Evolutionary conservation across 1,140 invertebrate genomes (phyloP), one percentile per base, ranked within the genome.

Genomic region (Teleogryllus occipitalis): DNA sequence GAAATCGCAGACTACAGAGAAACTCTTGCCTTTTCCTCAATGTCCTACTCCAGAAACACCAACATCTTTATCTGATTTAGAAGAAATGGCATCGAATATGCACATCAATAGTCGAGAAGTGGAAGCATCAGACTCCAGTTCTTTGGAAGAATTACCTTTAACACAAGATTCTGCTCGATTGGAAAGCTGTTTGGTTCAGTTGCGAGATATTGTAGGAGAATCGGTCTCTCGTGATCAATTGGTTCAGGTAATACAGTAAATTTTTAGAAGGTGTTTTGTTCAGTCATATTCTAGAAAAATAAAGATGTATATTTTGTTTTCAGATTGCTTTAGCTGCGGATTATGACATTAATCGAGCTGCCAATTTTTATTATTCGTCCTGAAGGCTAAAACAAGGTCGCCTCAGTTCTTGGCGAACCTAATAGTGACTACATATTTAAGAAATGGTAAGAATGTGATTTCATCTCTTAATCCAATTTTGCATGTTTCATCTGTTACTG

Each of bases 341-440:
- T 82, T 91, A 88, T 82, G 89, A 91, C 83, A 83, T 89, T 39
- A 90, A 90, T 82, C 82, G 90, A 81, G 90, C 90, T 12, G 86
- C 90, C 54, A 91, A 91, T 83, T 90, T 87, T 83, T 89, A 86
- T 82, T 87, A 86, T 81, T 82, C 79, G 76, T 80, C 75, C 79
- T 80, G 79, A 80, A 80, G 48, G 75, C 75, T 47, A 74, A 47
- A 78, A 65, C 54, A 21, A 39, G 78, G 65, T 74, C 65, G 54
- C 73, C 76, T 77, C 47, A 47, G 72, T 39, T 18, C 27, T 72
- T 22, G 78, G 78, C 65, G 47, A 47, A 78, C 78, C 78, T 78
- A 78, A 49, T 78, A 74, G 47, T 3, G 54, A 21, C 72, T 78
- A 10, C 21, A 75, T 15, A 75, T 18, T 75, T 18, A 22, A 2